phyloP scores from a whole-genome alignment of 2,113 vertebrate species.

The Salminus brasiliensis region DNA sequence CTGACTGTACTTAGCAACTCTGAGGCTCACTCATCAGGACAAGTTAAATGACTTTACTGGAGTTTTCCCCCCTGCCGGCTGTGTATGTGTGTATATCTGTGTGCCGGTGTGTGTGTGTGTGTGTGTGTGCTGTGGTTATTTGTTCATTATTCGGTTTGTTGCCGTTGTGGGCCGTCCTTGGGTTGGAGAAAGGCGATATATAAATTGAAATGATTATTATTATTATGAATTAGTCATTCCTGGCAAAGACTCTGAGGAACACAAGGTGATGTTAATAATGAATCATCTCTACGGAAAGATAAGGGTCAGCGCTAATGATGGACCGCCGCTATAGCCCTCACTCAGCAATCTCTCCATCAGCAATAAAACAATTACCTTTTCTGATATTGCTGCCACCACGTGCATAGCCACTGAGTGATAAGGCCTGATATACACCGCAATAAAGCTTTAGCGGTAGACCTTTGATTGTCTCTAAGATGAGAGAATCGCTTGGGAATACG shows the following conservation, averaged over 20 bases:
- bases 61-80: no score
- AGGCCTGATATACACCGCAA: neutral
- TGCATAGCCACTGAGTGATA: neutral
- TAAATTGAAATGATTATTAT: no score
- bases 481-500: neutral
- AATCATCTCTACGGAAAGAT: constrained; percentile 29
- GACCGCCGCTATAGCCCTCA: constrained; percentile 5
- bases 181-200: no score
- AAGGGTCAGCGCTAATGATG: constrained; percentile 32
- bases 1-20: no score
- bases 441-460: neutral
- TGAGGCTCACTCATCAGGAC: no score
- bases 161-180: no score
- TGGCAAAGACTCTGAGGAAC: constrained; percentile 22
- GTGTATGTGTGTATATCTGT: no score
- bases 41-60: no score
- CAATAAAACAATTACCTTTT: constrained; percentile 44
- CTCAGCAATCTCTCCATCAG: constrained; percentile 14
- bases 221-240: constrained; percentile 37
- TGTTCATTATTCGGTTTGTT: no score
- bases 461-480: neutral
- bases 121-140: no score
- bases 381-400: constrained; percentile 14
- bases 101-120: no score
- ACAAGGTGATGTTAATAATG: constrained; percentile 32